Percentiles rank a stretch among this genome's conserved stretches.
These are phyloP conservation scores for Willowsia nigromaculata DNA, from an alignment of 2,888 invertebrate species.

Conservation along the genomic window DNA sequence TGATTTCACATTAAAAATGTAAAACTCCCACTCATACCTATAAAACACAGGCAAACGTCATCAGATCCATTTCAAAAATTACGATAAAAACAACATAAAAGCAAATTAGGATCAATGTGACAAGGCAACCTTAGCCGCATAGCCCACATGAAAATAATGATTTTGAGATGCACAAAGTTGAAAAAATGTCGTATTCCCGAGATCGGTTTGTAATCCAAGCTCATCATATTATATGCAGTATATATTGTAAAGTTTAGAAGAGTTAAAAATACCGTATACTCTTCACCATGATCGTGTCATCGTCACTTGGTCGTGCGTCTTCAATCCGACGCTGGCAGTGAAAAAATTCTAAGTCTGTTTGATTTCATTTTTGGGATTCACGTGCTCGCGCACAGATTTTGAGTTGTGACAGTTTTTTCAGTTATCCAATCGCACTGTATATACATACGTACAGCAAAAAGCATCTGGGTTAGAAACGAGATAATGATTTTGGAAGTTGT, in stretches of 20 bases:
- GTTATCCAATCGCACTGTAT: not conserved
- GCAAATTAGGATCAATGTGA: conserved; percentile 63
- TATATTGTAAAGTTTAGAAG: conserved; percentile 23
- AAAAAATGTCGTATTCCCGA: not conserved
- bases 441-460: too few species aligned
- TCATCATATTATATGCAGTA: not conserved
- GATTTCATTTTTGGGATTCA: not conserved
- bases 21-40: conserved; percentile 15
- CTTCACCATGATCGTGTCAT: not conserved
- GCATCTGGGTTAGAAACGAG: too few species aligned
- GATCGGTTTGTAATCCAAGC: not conserved
- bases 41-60: conserved; percentile 16
- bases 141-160: conserved; percentile 46
- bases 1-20: conserved; percentile 28
- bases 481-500: too few species aligned
- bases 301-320: not conserved
- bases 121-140: conserved; percentile 61
- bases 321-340: not conserved
- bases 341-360: not conserved
- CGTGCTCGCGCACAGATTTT: not conserved
- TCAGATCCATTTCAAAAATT: conserved; percentile 24
- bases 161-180: not conserved
- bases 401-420: not conserved
- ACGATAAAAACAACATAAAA: conserved; percentile 54
- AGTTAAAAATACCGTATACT: conserved; percentile 54